phyloP scores from a whole-genome alignment of 2,113 vertebrate species.

The Neoarius graeffei region DNA sequence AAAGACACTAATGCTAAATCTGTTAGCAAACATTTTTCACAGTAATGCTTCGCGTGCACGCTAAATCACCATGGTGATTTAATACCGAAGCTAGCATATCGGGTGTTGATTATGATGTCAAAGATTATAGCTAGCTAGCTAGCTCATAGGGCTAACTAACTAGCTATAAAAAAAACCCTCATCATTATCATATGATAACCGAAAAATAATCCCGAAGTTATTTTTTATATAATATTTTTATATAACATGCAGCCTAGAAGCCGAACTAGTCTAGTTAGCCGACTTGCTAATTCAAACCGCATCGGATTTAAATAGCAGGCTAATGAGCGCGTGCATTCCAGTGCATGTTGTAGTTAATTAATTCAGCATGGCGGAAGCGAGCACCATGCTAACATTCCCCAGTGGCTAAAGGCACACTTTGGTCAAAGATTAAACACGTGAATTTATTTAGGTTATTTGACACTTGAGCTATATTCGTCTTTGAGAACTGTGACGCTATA shows the following conservation, averaged over 20 bases:
- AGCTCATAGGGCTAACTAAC: neutral
- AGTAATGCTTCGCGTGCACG: neutral
- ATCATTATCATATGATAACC: too few species aligned
- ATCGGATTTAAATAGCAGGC: neutral
- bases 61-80: constrained; percentile 23
- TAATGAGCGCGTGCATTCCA: constrained; percentile 13
- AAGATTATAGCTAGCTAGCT: constrained; percentile 10
- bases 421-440: neutral
- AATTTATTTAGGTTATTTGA: neutral
- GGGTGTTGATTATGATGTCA: constrained; percentile 17
- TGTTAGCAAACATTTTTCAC: neutral
- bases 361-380: constrained; percentile 5
- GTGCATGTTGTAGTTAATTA: constrained; percentile 4
- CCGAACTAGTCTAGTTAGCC: neutral
- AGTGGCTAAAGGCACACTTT: neutral
- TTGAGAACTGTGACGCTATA: neutral
- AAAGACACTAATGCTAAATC: neutral
- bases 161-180: too few species aligned
- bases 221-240: neutral
- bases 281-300: too few species aligned
- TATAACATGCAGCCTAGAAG: neutral
- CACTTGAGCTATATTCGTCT: neutral
- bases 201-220: too few species aligned
- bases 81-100: neutral
- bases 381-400: neutral